Evolutionary conservation across 2,888 invertebrate genomes (phyloP), one percentile per base, ranked within the genome.

Genomic region (Thalpophila matura): DNA sequence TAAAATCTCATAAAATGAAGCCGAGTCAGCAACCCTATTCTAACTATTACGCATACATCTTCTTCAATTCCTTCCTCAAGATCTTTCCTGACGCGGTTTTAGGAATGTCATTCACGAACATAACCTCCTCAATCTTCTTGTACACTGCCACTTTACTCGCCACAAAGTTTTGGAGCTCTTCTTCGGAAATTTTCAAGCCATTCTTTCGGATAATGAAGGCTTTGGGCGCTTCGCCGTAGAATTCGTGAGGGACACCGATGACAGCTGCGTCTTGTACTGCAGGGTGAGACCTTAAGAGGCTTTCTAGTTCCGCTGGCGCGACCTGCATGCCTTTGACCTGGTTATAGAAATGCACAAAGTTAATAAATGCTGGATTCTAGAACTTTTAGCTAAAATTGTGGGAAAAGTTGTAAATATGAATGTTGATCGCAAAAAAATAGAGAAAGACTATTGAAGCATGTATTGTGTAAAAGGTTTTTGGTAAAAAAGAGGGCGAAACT

Each of bases 221-320:
- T 78, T 96, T 96, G 0, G 98, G 98, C 0, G 96, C 95, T 93
- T 98, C 98, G 0, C 98, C 98, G 75, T 93, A 95, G 65, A 95
- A 91, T 2, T 95, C 95, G 81, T 98, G 96, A 0, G 97, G 96
- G 5, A 98, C 92, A 0, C 98, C 98, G 58, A 98, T 96, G 1
- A 99, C 99, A 0, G 97, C 99, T 0, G 97, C 98, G 76, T 99
- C 99, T 29, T 95, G 89, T 0, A 99, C 96, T 1, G 96, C 96
- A 0, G 98, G 97, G 88, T 98, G 97, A 3, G 96, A 95, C 37
- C 97, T 93, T 0, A 98, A 91, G 2, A 98, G 77, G 35, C 96
- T 97, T 89, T 99, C 99, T 20, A 99, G 89, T 88, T 99, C 99
- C 0, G 98, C 98, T 27, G 99, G 99, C 1, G 99, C 97, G 12